Evolutionary conservation across 2,797 vertebrate genomes (phyloP).

Genomic region (Sebastes iracundus): DNA sequence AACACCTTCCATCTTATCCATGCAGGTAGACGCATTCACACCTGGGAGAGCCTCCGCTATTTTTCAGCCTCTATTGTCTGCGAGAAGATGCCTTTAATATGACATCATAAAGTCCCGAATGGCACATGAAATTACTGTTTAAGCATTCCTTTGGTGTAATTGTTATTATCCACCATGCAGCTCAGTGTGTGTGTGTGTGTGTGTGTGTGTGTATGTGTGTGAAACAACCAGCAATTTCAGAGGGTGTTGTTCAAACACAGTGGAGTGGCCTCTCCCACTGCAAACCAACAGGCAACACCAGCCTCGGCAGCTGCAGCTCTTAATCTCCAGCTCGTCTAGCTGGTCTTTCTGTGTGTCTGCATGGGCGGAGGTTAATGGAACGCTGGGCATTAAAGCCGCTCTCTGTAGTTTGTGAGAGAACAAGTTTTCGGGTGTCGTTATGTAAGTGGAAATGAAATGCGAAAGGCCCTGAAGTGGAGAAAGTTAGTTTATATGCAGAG

Average conservation of each 20-base stretch:
- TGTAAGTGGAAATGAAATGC: constrained; percentile 39
- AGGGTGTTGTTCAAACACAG: constrained; percentile 63
- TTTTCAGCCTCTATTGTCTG: neutral
- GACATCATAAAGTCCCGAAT: neutral
- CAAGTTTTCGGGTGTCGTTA: constrained; percentile 48
- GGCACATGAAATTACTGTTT: constrained; percentile 49
- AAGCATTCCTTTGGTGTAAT: constrained; percentile 29
- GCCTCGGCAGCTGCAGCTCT: constrained; percentile 49
- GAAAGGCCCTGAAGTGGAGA: constrained; percentile 34
- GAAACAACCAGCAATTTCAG: constrained; percentile 54
- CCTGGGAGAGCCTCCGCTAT: neutral
- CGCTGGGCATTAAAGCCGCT: constrained; percentile 16
- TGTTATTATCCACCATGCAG: constrained; percentile 19
- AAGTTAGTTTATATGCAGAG: neutral
- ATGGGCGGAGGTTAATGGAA: constrained; percentile 52
- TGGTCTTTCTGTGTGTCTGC: constrained; percentile 52
- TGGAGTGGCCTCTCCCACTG: constrained; percentile 56
- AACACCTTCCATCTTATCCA: neutral
- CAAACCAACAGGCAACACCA: constrained; percentile 38
- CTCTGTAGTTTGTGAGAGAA: constrained; percentile 30
- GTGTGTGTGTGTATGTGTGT: neutral
- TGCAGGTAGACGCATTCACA: constrained; percentile 11
- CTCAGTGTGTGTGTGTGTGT: neutral
- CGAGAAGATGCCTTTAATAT: neutral
- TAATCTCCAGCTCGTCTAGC: constrained; percentile 65